phyloP scores from a whole-genome alignment of 2,797 vertebrate species.

The Labeo calbasu region DNA sequence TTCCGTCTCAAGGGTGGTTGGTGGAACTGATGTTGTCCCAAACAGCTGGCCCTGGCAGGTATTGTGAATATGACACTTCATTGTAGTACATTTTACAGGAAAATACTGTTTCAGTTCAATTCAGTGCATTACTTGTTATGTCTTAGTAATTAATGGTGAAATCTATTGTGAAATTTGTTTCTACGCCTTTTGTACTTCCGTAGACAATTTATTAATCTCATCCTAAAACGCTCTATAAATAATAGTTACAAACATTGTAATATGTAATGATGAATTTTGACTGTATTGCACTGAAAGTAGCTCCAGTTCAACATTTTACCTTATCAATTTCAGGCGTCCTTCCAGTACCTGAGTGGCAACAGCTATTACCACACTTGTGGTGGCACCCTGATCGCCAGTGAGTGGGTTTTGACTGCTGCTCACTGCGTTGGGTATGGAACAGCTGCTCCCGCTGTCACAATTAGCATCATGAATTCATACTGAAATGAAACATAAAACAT shows the following conservation, averaged over 20 bases:
- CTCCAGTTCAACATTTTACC: background rate
- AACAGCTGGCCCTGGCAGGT: constrained; percentile 98
- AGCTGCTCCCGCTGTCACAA: background rate
- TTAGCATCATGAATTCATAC: background rate
- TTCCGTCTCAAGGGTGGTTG: constrained; percentile 76
- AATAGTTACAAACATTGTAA: background rate
- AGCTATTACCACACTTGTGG: constrained; percentile 85
- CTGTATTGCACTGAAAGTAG: background rate
- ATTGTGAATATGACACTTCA: constrained; percentile 18
- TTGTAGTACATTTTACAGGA: background rate
- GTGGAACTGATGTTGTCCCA: constrained; percentile 78
- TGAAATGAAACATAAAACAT: background rate
- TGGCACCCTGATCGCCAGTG: constrained; percentile 74
- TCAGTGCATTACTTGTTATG: background rate
- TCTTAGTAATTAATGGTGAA: background rate
- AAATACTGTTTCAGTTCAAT: background rate
- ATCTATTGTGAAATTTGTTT: background rate
- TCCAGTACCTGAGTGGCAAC: constrained; percentile 78
- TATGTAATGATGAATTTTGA: background rate
- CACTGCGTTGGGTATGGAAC: constrained; percentile 85
- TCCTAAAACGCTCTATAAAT: background rate
- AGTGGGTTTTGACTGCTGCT: constrained; percentile 90
- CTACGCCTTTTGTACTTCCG: background rate
- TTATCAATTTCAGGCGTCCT: constrained; percentile 78
- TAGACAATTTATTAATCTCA: background rate